Base-by-base conservation (phyloP, 2,113 vertebrate species). In the Abramis brama region DNA sequence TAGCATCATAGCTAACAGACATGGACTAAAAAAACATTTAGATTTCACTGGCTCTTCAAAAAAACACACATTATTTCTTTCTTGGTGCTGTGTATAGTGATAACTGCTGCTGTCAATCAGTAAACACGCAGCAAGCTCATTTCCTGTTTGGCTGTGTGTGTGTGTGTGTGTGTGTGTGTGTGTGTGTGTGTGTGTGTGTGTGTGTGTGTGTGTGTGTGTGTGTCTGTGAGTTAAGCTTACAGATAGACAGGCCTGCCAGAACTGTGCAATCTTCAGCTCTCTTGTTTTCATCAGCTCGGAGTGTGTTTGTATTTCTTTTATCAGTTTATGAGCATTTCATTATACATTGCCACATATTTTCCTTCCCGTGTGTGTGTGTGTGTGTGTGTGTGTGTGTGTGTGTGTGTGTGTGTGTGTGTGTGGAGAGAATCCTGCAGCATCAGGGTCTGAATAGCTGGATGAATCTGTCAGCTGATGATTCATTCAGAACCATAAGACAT, bases 401-500 rank as follows among this genome's bases (percentile, higher is more conserved):
- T 52, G 10, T 60, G 30, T 45, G 5, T 5, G 0, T 52, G 50
- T 83, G n/a, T n/a, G n/a, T n/a, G n/a, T n/a, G 73, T 85, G 71
- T 60, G 9, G 47, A 13, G 17, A 55, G 52, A 55, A 55, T 21
- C 52, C 17, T 7, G 52, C 89, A 27, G 89, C 91, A 93, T 94
- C 92, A 93, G 91, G 91, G 91, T 92, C 92, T 91, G 45, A 86
- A 88, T 92, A 91, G 93, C 87, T 90, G 91, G 92, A 91, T 88
- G 87, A 90, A 68, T 82, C 85, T 88, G 88, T 85, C 87, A 87
- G 50, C 85, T 86, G 87, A 90, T 87, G 90, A 90, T 64, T 82
- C 89, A 88, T 88, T 91, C 86, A 66, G 52, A 82, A 30, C n/a
- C 36, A 27, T 52, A 82, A 33, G 17, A 43, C 17, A 23, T 62